Percentiles rank a stretch among this genome's conserved stretches.
Evolutionary conservation across 1,140 invertebrate genomes (phyloP).

Genomic region (Danaus plexippus): DNA sequence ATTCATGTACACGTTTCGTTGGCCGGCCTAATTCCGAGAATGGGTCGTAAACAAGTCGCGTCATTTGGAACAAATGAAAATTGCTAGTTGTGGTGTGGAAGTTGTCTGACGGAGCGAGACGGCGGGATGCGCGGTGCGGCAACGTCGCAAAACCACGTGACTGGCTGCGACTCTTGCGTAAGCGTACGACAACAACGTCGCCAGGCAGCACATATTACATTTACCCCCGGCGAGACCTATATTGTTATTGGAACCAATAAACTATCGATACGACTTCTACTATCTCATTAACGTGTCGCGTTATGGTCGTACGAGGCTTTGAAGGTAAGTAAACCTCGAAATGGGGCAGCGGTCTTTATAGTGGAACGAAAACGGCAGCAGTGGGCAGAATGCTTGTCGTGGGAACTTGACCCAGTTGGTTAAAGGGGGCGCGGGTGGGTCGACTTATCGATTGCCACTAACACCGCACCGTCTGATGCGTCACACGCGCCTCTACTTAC

Average conservation of each 20-base stretch:
- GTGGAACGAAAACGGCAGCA: constrained; percentile 18
- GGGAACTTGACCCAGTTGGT: constrained; percentile 69
- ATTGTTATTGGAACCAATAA: no score
- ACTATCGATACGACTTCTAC: no score
- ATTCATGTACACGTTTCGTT: constrained; percentile 25
- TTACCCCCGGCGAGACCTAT: no score
- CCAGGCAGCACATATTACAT: constrained; percentile 7
- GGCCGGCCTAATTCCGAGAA: constrained; percentile 56
- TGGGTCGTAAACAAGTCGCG: constrained; percentile 57
- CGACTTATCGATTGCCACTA: constrained; percentile 59
- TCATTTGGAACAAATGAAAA: constrained; percentile 67
- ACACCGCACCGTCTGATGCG: constrained; percentile 55
- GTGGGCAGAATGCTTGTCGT: constrained; percentile 51
- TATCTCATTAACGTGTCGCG: no score
- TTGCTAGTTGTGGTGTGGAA: constrained; percentile 52
- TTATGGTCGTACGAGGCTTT: no score
- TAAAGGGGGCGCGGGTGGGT: constrained; percentile 44
- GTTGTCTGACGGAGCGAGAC: constrained; percentile 51
- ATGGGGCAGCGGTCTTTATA: no score
- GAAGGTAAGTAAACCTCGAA: no score
- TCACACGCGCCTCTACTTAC: constrained; percentile 55
- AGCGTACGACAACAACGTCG: constrained; percentile 59
- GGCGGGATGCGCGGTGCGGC: constrained; percentile 42
- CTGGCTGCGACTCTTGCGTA: constrained; percentile 63
- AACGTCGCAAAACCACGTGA: constrained; percentile 65